Percentiles rank a stretch among this genome's conserved stretches.
phyloP scores from a whole-genome alignment of 1,140 invertebrate species.

The Orius laevigatus region DNA sequence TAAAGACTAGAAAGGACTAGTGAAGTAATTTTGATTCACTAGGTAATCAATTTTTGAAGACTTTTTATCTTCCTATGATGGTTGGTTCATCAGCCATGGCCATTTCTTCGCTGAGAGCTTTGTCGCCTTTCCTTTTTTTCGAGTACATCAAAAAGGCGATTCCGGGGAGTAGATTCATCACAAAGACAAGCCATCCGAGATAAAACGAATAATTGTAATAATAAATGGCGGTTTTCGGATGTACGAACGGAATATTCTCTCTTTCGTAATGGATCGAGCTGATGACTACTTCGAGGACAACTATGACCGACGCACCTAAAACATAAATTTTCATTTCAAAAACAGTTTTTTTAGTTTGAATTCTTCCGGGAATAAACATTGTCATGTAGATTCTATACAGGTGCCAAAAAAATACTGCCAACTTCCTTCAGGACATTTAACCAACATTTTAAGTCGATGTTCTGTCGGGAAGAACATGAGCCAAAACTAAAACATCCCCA shows the following conservation, averaged over 20 bases:
- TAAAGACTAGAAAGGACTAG: too few species aligned
- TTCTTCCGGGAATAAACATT: too few species aligned
- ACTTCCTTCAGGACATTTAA: too few species aligned
- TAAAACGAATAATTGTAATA: conserved; percentile 52
- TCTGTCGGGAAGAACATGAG: too few species aligned
- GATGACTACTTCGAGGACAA: conserved; percentile 63
- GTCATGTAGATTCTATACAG: too few species aligned
- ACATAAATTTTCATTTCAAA: conserved; percentile 15
- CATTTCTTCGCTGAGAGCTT: conserved; percentile 56
- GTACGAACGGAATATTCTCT: conserved; percentile 43
- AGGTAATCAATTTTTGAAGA: too few species aligned
- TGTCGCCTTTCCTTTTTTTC: conserved; percentile 64
- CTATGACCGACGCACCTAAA: conserved; percentile 50
- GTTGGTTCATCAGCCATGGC: conserved; percentile 71
- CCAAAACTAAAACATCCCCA: too few species aligned
- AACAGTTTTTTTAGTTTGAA: conserved; percentile 14
- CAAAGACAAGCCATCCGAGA: conserved; percentile 63
- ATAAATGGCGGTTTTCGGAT: conserved; percentile 46
- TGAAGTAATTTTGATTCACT: too few species aligned
- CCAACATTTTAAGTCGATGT: too few species aligned
- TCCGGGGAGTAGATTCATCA: conserved; percentile 49
- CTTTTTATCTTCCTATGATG: conserved; percentile 65
- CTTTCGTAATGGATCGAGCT: conserved; percentile 54
- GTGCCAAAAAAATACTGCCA: too few species aligned
- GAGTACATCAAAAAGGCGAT: conserved; percentile 62